Conservation (phyloP, 1,140 invertebrate species). For the Rhynchophorus ferrugineus region DNA sequence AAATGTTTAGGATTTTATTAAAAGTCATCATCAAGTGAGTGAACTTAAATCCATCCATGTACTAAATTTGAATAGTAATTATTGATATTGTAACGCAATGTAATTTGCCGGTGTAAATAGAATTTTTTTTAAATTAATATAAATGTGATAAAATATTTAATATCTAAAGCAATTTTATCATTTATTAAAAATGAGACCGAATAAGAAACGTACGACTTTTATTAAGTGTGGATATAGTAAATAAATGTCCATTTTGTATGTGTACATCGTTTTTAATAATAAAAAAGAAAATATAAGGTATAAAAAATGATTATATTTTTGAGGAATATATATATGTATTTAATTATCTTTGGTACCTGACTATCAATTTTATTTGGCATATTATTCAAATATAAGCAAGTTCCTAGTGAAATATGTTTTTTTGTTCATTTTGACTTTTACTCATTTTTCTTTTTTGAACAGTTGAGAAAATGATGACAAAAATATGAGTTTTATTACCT, state of each 20-base stretch:
- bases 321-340: background rate
- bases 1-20: no score
- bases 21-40: no score
- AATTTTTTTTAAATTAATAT: no score
- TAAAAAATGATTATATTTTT: background rate
- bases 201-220: background rate
- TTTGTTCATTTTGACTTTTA: background rate
- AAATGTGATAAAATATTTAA: no score
- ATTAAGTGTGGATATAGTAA: background rate
- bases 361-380: background rate
- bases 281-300: background rate
- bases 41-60: no score
- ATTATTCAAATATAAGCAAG: background rate
- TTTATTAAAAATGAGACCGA: background rate
- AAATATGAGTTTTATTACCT: no score
- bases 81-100: no score
- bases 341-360: background rate
- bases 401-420: background rate
- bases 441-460: no score
- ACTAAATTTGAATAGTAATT: no score
- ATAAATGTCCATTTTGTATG: background rate
- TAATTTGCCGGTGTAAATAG: no score
- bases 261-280: background rate
- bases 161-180: background rate
- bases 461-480: no score